phyloP scores from a whole-genome alignment of 2,797 vertebrate genomes.

The Gephyroberyx darwinii region DNA sequence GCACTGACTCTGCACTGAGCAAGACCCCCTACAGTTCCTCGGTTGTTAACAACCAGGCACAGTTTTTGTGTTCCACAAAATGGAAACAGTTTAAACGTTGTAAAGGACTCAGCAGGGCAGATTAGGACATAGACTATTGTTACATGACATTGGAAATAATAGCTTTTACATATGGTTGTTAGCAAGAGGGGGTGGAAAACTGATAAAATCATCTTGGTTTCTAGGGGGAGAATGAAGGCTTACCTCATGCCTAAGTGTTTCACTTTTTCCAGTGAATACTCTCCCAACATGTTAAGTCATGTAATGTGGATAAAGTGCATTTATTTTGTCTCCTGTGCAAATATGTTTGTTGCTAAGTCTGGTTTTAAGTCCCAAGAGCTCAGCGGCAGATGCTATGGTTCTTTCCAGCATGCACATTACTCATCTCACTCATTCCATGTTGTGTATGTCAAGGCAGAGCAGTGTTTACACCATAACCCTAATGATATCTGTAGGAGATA shows the following conservation, averaged over 20 bases:
- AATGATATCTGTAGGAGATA: constrained; percentile 33
- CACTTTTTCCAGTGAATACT: constrained; percentile 44
- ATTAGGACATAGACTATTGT: background rate
- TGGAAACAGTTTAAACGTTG: constrained; percentile 35
- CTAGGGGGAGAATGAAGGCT: constrained; percentile 16
- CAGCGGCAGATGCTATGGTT: constrained; percentile 19
- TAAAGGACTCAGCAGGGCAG: constrained; percentile 25
- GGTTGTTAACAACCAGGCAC: constrained; percentile 11
- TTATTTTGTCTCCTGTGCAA: constrained; percentile 34
- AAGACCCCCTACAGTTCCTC: constrained; percentile 7
- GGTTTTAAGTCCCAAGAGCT: constrained; percentile 39
- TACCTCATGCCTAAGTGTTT: constrained; percentile 51
- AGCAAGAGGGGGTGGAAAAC: constrained; percentile 31
- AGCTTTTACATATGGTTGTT: constrained; percentile 27
- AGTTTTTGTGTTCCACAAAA: constrained; percentile 25
- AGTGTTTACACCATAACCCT: constrained; percentile 33
- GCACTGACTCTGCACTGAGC: background rate
- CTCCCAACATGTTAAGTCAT: constrained; percentile 37
- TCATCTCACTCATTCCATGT: constrained; percentile 53
- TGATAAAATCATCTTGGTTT: constrained; percentile 56
- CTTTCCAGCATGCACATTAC: constrained; percentile 49
- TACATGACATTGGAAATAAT: constrained; percentile 54
- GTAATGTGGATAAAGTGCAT: constrained; percentile 29
- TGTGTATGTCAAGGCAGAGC: constrained; percentile 38
- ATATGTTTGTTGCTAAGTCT: constrained; percentile 49